phyloP scores from a whole-genome alignment of 2,888 invertebrate species.

The Coelopa pilipes region DNA sequence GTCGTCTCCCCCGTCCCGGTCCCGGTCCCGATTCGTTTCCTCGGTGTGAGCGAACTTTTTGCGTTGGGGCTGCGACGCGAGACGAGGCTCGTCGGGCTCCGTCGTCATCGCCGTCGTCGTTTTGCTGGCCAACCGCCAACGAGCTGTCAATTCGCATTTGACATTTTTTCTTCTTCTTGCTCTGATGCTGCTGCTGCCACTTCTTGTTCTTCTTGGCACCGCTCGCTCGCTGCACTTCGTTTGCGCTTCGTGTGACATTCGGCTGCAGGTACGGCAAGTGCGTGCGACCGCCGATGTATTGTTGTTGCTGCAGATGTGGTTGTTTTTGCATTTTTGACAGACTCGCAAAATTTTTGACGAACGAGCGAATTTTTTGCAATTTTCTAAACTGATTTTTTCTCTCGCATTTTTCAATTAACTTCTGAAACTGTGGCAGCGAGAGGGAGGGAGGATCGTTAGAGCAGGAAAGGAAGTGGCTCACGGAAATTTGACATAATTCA shows the following conservation, averaged over 20 bases:
- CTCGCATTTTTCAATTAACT: no score
- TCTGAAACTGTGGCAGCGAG: no score
- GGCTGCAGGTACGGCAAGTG: not conserved
- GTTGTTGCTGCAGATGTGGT: not conserved
- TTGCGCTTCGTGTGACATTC: not conserved
- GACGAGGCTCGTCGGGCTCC: no score
- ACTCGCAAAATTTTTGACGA: conserved; percentile 30
- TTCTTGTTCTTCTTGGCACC: no score
- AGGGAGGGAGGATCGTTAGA: not conserved
- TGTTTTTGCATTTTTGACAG: conserved; percentile 29
- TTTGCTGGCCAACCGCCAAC: conserved; percentile 18
- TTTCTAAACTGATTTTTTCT: not conserved
- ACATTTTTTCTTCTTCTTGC: conserved; percentile 18
- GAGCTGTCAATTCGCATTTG: conserved; percentile 30
- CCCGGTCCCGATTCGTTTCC: no score
- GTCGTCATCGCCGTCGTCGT: no score
- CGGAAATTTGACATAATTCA: not conserved
- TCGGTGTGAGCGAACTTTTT: no score
- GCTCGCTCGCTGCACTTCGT: no score
- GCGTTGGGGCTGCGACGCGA: no score
- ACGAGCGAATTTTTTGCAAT: not conserved
- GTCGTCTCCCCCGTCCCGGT: no score
- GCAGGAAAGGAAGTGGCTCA: not conserved
- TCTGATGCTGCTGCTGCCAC: no score
- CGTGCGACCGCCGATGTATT: no score